A percentile compares a stretch with the other conserved stretches of the same genome.
These are phyloP conservation scores for Cinclus mexicanus DNA, from an alignment of 2,113 vertebrate genomes.

Conservation along the genomic window DNA sequence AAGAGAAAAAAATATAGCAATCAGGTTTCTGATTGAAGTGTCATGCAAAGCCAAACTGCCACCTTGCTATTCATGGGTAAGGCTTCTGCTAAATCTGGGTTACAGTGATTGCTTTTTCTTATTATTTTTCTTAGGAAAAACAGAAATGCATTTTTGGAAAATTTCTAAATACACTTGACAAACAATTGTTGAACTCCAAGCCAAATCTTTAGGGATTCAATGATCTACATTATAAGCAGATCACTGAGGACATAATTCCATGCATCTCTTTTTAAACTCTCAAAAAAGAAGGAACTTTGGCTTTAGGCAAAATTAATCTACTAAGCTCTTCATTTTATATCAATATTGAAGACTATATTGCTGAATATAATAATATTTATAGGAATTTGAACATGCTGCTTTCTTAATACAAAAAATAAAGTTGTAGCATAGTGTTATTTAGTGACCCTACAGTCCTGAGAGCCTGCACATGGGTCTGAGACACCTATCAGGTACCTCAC, in stretches of 20 bases:
- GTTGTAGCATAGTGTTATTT: background rate
- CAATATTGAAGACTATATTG: background rate
- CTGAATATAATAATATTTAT: background rate
- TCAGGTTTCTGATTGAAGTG: background rate
- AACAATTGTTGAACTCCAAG: background rate
- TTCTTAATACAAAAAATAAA: background rate
- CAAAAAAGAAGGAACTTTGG: background rate
- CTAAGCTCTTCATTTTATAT: conserved; percentile 1
- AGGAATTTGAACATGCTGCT: background rate
- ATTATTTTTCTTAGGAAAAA: background rate
- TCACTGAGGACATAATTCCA: background rate
- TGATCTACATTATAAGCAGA: background rate
- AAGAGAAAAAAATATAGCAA: background rate
- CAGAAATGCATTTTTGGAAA: background rate
- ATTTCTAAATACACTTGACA: background rate
- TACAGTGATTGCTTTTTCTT: background rate
- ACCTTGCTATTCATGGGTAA: background rate
- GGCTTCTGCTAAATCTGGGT: background rate
- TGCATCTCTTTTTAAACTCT: background rate
- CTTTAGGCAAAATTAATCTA: conserved; percentile 11
- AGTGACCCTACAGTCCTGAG: background rate
- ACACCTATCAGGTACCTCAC: background rate
- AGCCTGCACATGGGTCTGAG: background rate
- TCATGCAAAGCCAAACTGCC: background rate
- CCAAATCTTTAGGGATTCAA: conserved; percentile 9